A percentile compares a stretch with the other conserved stretches of the same genome.
Conservation (phyloP, 2,113 vertebrate genomes). For the Equus przewalskii region DNA sequence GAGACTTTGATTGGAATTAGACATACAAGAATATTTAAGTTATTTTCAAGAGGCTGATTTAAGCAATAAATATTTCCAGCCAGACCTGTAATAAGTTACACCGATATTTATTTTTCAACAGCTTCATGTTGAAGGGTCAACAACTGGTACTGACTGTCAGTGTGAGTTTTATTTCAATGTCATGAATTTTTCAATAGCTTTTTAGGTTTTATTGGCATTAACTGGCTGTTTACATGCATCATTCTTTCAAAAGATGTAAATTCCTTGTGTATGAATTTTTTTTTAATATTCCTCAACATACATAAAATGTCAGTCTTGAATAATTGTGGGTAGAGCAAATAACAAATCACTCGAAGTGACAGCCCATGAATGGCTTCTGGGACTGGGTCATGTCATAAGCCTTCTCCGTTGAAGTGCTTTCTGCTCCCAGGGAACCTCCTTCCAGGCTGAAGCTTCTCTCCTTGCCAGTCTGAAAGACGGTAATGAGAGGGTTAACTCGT, state of each 20-base stretch:
- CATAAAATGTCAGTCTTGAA: constrained; percentile 26
- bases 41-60: constrained; percentile 28
- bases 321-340: constrained; percentile 24
- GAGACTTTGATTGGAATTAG: neutral
- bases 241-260: constrained; percentile 15
- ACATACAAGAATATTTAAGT: neutral
- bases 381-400: neutral
- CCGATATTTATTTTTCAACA: neutral
- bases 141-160: neutral
- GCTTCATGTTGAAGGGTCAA: neutral
- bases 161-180: neutral
- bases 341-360: neutral
- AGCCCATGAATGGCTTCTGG: neutral
- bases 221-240: neutral
- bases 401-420: neutral
- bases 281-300: constrained; percentile 33
- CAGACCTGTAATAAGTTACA: neutral
- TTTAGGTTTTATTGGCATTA: constrained; percentile 34
- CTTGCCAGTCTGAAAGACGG: neutral
- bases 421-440: neutral
- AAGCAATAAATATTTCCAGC: neutral
- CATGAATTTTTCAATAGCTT: constrained; percentile 31
- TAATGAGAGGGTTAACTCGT: neutral
- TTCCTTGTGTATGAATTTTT: neutral
- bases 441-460: neutral